Percentiles rank a stretch among this genome's conserved stretches.
phyloP scores from a whole-genome alignment of 2,113 vertebrate genomes.

The Vulpes lagopus region DNA sequence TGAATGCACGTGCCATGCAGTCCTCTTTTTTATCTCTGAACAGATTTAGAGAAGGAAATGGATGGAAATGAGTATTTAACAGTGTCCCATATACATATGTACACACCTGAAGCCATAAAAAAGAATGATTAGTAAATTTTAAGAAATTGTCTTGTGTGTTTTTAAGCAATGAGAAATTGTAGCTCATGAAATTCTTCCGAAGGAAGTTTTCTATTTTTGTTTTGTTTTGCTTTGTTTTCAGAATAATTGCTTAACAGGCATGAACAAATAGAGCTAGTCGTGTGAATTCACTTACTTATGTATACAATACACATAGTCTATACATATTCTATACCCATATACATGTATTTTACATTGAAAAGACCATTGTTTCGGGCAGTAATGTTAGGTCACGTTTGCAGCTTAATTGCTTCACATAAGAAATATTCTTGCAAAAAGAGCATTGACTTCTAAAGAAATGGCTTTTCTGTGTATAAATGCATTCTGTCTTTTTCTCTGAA shows the following conservation, averaged over 20 bases:
- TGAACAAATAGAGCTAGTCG: neutral
- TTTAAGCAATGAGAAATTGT: neutral
- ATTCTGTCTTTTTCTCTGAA: slow-evolving; percentile 55
- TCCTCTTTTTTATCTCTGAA: neutral
- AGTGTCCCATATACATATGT: neutral
- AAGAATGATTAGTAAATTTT: slow-evolving; percentile 39
- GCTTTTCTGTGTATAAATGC: slow-evolving; percentile 61
- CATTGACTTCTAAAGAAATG: slow-evolving; percentile 21
- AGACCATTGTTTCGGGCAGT: neutral
- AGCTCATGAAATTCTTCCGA: neutral
- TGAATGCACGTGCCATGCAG: neutral
- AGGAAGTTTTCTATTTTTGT: neutral
- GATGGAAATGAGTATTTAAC: neutral
- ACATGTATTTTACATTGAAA: slow-evolving; percentile 38
- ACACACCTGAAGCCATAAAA: neutral
- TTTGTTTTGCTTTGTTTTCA: neutral
- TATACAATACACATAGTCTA: neutral
- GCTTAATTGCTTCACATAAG: neutral
- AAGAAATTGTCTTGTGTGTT: slow-evolving; percentile 9
- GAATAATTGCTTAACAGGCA: neutral
- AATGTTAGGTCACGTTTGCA: slow-evolving; percentile 24
- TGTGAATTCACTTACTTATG: neutral
- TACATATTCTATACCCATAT: too few relatives aligned
- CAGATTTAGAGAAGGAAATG: neutral
- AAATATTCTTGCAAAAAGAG: neutral